These are phyloP conservation scores for Cheirogaleus major DNA, from an alignment of 2,797 vertebrate genomes.

Conservation along the genomic window DNA sequence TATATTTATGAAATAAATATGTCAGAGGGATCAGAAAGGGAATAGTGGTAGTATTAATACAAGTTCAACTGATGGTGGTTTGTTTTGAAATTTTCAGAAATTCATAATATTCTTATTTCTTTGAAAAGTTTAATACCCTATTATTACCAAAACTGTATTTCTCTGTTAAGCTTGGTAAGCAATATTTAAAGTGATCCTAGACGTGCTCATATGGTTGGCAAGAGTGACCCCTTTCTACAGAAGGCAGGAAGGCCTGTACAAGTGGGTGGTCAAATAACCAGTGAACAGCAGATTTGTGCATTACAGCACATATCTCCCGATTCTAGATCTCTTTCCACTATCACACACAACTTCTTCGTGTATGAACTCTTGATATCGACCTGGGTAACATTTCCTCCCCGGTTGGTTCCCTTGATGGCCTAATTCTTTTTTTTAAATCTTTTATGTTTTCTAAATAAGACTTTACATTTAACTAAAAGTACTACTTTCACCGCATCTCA, in stretches of 20 bases:
- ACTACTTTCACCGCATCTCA: not conserved
- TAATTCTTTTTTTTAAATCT: not conserved
- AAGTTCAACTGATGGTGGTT: not conserved
- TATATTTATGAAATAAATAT: not conserved
- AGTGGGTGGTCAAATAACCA: not conserved
- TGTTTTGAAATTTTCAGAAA: slow-evolving; percentile 13
- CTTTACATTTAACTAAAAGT: not conserved
- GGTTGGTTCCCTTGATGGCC: not conserved
- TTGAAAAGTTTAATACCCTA: not conserved
- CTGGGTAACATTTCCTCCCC: not conserved
- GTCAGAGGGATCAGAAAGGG: not conserved
- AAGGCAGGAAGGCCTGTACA: not conserved
- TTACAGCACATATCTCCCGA: not conserved
- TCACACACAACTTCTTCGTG: not conserved
- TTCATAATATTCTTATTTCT: not conserved
- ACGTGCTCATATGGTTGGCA: not conserved
- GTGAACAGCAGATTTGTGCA: not conserved
- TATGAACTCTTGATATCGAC: not conserved
- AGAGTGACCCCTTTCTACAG: not conserved
- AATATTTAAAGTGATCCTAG: not conserved
- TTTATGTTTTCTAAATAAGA: not conserved
- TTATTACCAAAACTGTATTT: not conserved
- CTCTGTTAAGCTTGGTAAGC: not conserved
- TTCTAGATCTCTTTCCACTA: not conserved
- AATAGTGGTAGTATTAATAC: not conserved